A percentile compares a stretch with the other conserved stretches of the same genome.
phyloP scores from a whole-genome alignment of 1,140 invertebrate species.

The Ceratina calcarata region DNA sequence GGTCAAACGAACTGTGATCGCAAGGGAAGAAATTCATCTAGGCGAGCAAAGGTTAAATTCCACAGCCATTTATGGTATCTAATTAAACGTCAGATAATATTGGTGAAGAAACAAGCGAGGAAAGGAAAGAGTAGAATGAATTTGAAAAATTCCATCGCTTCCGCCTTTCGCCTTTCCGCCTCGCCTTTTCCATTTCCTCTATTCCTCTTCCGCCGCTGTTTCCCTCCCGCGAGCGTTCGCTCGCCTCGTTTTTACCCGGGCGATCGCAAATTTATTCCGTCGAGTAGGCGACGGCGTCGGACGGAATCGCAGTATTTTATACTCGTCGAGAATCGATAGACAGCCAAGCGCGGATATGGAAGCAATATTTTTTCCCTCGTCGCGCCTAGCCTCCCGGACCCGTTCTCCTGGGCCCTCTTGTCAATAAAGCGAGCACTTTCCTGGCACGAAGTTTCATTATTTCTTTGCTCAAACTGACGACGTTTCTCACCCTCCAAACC shows the following conservation, averaged over 20 bases:
- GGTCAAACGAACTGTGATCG: too few species aligned
- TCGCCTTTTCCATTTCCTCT: constrained; percentile 68
- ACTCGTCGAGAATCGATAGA: constrained; percentile 78
- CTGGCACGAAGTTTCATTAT: constrained; percentile 75
- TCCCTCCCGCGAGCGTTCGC: constrained; percentile 14
- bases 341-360: constrained; percentile 75
- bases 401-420: constrained; percentile 67
- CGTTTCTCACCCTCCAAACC: neutral
- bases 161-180: constrained; percentile 62
- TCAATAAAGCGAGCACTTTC: constrained; percentile 77
- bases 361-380: constrained; percentile 73
- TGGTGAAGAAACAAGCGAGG: neutral
- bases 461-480: constrained; percentile 66
- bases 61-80: neutral
- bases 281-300: constrained; percentile 72
- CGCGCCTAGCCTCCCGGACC: constrained; percentile 58
- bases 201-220: constrained; percentile 38
- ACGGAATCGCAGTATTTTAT: constrained; percentile 76
- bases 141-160: constrained; percentile 66
- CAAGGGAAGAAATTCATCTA: too few species aligned
- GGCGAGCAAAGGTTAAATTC: too few species aligned
- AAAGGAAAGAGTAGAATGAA: constrained; percentile 30
- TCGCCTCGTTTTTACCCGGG: constrained; percentile 63
- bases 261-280: constrained; percentile 78
- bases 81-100: neutral